Base-by-base conservation (phyloP, 2,797 vertebrate species). In the Scleropages formosus region DNA sequence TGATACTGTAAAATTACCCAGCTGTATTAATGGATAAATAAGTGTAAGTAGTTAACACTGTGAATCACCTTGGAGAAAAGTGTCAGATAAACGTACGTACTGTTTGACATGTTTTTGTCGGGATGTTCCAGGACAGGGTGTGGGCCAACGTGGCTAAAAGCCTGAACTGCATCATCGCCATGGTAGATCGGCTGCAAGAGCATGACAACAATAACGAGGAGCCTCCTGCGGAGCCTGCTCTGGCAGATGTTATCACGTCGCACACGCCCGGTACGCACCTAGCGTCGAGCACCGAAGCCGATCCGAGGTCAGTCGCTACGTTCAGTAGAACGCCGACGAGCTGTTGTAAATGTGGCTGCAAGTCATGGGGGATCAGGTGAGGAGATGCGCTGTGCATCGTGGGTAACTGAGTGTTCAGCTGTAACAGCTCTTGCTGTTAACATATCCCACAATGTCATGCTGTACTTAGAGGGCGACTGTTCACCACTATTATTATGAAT, bases 131-230 rank as follows among this genome's bases (percentile, higher is more conserved):
- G 97, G 97, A 99, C 84, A 95, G 96, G 82, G 94, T 97, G 80
- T 99, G 97, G 97, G 95, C 95, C 83, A 96, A 88, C 1, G 93
- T 99, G 80, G 97, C 95, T 39, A 98, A 96, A 88, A 96, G 95
- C 85, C 93, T 99, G 84, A 97, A 97, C 90, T 96, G 95, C 72
- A 89, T 99, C 78, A 97, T 99, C 75, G 96, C 95, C 65, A 94
- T 94, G 94, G 96, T 96, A 87, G 97, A 99, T 80, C 95, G 94
- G 83, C 87, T 99, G 78, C 94, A 95, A 72, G 96, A 95, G 76
- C 93, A 92, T 61, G 94, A 93, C 60, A 86, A 82, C 64, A 75
- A 44, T 75, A 88, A 87, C 77, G 84, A 87, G 78, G 89, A 89
- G 70, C 78, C 83, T 0, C 69, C 77, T 51, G 79, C 87, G 0